Conservation (phyloP, 2,888 invertebrate genomes). For the Morpho helenor region DNA sequence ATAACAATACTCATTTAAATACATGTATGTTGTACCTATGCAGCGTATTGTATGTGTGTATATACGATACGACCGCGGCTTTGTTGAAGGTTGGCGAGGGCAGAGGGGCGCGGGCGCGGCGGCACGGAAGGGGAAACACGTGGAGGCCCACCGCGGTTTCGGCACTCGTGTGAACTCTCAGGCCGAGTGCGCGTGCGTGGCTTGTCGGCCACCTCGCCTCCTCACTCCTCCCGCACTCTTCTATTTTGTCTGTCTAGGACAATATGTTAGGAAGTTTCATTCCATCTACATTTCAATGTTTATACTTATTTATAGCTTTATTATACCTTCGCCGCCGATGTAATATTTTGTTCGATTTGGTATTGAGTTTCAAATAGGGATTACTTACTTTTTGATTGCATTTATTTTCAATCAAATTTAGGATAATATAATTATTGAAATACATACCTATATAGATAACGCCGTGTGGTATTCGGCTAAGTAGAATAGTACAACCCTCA, state of each 20-base stretch:
- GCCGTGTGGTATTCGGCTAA: too few species aligned
- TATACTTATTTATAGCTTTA: not conserved
- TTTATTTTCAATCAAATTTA: too few species aligned
- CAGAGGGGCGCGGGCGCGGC: conserved; percentile 37
- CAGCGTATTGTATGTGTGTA: conserved; percentile 27
- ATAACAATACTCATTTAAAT: conserved; percentile 18
- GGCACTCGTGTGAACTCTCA: conserved; percentile 70
- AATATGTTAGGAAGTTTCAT: conserved; percentile 30
- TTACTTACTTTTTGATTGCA: too few species aligned
- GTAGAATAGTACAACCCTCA: too few species aligned
- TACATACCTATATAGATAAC: too few species aligned
- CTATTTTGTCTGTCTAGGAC: conserved; percentile 51
- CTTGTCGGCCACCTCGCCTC: conserved; percentile 47
- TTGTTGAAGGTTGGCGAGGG: conserved; percentile 58
- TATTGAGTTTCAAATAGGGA: too few species aligned
- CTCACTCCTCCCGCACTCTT: conserved; percentile 49
- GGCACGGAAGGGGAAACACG: conserved; percentile 54
- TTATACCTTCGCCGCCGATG: too few species aligned
- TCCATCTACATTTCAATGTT: conserved; percentile 10
- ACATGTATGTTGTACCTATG: conserved; percentile 23
- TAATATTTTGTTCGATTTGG: too few species aligned
- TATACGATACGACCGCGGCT: conserved; percentile 48
- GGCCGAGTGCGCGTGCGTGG: conserved; percentile 70
- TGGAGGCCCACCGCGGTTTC: conserved; percentile 80
- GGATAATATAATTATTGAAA: too few species aligned